A percentile compares a stretch with the other conserved stretches of the same genome.
These are phyloP conservation scores for Heliconius eleuchia DNA, from an alignment of 1,140 invertebrate genomes.

Conservation along the genomic window DNA sequence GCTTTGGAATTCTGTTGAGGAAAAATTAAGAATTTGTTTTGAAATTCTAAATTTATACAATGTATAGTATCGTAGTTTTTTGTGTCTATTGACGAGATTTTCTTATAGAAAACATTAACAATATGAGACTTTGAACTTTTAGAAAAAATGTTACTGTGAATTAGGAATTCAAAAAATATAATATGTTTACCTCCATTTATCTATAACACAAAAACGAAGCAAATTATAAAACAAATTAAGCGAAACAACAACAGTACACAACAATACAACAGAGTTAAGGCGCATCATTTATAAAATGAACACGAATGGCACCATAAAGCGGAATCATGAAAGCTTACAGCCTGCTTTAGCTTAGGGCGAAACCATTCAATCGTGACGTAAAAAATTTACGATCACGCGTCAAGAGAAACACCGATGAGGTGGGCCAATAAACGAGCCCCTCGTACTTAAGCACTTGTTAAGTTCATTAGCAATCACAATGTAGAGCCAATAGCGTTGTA, in stretches of 20 bases:
- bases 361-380: conserved; percentile 76
- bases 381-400: conserved; percentile 79
- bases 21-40: background rate
- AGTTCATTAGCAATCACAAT: conserved; percentile 69
- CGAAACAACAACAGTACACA: conserved; percentile 19
- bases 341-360: conserved; percentile 76
- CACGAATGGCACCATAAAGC: conserved; percentile 71
- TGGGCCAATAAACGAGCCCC: conserved; percentile 63
- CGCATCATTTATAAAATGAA: conserved; percentile 77
- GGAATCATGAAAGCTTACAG: conserved; percentile 77
- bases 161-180: too few relatives aligned
- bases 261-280: conserved; percentile 44
- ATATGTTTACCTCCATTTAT: background rate
- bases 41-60: background rate
- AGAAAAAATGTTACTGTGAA: too few relatives aligned
- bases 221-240: conserved; percentile 21
- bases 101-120: too few relatives aligned
- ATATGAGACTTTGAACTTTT: too few relatives aligned
- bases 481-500: conserved; percentile 35
- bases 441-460: conserved; percentile 68
- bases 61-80: background rate
- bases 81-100: too few relatives aligned
- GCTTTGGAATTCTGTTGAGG: too few relatives aligned
- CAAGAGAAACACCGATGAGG: conserved; percentile 78
- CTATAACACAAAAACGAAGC: background rate